phyloP scores from a whole-genome alignment of 1,140 invertebrate genomes.

The Trichomalopsis sarcophagae region DNA sequence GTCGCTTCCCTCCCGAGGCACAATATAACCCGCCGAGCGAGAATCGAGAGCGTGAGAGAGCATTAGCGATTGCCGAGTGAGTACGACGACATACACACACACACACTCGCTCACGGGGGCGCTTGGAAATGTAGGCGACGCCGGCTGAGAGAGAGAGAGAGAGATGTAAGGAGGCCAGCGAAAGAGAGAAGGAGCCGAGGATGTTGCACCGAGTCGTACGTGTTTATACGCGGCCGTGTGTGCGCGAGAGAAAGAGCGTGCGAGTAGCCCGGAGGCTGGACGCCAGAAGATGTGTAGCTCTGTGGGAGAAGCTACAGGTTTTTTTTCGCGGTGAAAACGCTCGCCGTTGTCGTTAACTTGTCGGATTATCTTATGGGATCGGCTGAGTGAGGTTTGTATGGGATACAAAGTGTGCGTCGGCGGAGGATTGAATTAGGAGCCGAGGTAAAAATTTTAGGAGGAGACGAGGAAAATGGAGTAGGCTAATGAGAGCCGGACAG shows the following conservation, averaged over 20 bases:
- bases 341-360: neutral
- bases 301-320: neutral
- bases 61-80: constrained; percentile 19
- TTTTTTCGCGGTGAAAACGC: neutral
- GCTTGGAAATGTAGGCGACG: constrained; percentile 51
- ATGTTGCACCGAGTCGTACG: neutral
- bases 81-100: constrained; percentile 28
- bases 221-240: neutral
- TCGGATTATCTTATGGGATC: neutral
- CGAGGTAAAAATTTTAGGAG: no score
- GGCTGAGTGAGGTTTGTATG: no score
- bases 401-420: no score
- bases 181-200: constrained; percentile 21
- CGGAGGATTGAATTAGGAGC: no score
- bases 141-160: constrained; percentile 46
- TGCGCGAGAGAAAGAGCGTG: neutral
- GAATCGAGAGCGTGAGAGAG: constrained; percentile 54
- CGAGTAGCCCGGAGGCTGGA: neutral
- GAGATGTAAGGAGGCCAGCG: constrained; percentile 26
- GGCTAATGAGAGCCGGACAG: no score
- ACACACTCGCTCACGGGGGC: constrained; percentile 21
- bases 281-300: neutral
- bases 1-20: neutral
- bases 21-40: neutral
- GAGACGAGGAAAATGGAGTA: no score